Evolutionary conservation across 2,888 invertebrate genomes (phyloP), one percentile per base, ranked within the genome.

Genomic region (Melieria crassipennis): DNA sequence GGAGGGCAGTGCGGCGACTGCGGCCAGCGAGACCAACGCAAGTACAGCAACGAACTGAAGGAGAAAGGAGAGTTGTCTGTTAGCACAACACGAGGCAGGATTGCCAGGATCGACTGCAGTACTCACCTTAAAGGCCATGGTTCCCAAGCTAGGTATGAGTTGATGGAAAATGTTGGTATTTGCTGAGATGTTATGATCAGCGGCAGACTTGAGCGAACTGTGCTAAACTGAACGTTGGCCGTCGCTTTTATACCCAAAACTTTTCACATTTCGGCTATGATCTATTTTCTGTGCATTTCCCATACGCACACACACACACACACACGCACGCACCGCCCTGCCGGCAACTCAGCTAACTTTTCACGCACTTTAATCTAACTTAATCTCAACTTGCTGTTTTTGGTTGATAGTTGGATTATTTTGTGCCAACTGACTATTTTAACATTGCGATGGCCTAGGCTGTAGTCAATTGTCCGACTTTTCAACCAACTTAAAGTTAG

Each of bases 121-220:
- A 45, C 74, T 78, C 74, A 82, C 82, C 81, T 80, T 80, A 71
- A 77, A 76, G 75, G 77, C 79, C 82, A 82, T 82, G 71, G 77
- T 79, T 73, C 77, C 80, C 69, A 67, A 56, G 70, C 69, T 55
- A 66, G 67, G 67, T 67, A 76, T 73, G 73, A 75, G 75, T 75
- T 72, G 77, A 79, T 75, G 77, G 77, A 72, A 13, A 72, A 75
- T 52, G 30, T 30, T 30, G 30, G 30, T 30, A 30, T 30, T 30
- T 30, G 30, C 30, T 30, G 3, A 30, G 30, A 3, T 30, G 30
- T 30, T 30, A 2, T 30, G 30, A 30, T 30, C 30, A 30, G 43
- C 50, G 10, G 9, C 48, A 61, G 65, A 69, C 61, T 60, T 68
- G 45, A 57, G 16, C 55, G 66, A 71, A 71, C 73, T 73, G 73